Conservation (phyloP, 2,797 vertebrate genomes). For the Gallinago stenura region DNA sequence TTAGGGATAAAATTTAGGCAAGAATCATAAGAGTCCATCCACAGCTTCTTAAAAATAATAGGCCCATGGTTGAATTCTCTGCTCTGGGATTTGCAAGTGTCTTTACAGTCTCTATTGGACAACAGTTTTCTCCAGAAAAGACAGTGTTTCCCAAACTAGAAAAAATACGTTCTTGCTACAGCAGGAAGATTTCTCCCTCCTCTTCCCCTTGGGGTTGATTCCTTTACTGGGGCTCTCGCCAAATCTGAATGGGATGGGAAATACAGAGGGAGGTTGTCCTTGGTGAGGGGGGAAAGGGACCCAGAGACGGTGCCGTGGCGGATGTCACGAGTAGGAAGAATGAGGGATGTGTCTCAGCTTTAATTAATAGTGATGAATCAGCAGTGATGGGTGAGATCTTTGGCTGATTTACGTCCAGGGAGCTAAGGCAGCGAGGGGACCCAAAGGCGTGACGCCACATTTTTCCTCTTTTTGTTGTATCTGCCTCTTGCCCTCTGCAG, state of each 20-base stretch:
- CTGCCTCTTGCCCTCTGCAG: background rate
- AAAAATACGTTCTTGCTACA: background rate
- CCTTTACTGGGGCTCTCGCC: background rate
- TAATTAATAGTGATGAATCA: background rate
- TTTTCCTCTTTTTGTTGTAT: background rate
- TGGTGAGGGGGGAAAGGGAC: background rate
- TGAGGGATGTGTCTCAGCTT: background rate
- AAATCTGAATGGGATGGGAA: background rate
- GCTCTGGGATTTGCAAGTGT: background rate
- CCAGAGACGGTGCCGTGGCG: accelerated
- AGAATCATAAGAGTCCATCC: background rate
- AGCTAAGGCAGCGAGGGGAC: background rate
- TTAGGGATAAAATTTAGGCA: background rate
- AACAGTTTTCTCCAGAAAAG: background rate
- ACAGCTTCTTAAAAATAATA: background rate
- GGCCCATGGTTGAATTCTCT: background rate
- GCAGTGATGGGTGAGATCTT: background rate
- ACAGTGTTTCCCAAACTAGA: background rate
- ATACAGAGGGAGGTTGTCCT: background rate
- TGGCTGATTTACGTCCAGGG: background rate
- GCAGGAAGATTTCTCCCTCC: background rate
- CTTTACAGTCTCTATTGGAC: background rate
- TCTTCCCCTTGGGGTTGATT: background rate
- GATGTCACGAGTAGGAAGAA: background rate
- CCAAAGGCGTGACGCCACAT: background rate